Conservation (phyloP, 2,113 vertebrate genomes). For the Ellobius talpinus region DNA sequence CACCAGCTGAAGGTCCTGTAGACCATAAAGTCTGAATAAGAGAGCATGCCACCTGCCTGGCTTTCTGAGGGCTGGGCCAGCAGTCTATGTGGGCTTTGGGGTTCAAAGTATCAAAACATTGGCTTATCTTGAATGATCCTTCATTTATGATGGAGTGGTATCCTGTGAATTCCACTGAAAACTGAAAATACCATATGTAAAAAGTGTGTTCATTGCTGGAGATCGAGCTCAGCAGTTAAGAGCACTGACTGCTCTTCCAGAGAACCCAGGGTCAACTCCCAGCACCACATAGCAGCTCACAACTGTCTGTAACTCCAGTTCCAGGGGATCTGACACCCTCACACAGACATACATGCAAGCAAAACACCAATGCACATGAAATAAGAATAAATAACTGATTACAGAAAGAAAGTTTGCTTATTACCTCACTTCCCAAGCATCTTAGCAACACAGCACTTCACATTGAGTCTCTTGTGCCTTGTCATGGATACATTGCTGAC, state of each 20-base stretch:
- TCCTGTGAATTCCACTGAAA: not conserved
- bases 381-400: not conserved
- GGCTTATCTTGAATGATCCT: not conserved
- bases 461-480: not conserved
- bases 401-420: not conserved
- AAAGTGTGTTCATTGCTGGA: not conserved
- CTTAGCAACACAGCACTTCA: not conserved
- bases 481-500: not conserved
- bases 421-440: not conserved
- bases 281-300: not conserved
- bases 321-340: not conserved
- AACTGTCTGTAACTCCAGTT: not conserved
- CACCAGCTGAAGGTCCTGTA: not conserved
- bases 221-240: not conserved
- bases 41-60: not conserved
- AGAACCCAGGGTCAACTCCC: not conserved
- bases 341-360: not conserved
- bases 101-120: not conserved
- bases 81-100: not conserved
- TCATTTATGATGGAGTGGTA: not conserved
- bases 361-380: not conserved
- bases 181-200: not conserved
- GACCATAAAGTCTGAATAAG: not conserved
- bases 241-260: not conserved
- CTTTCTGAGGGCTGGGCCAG: not conserved